Evolutionary conservation across 1,140 invertebrate genomes (phyloP).

Genomic region (Bradynema listronoti): DNA sequence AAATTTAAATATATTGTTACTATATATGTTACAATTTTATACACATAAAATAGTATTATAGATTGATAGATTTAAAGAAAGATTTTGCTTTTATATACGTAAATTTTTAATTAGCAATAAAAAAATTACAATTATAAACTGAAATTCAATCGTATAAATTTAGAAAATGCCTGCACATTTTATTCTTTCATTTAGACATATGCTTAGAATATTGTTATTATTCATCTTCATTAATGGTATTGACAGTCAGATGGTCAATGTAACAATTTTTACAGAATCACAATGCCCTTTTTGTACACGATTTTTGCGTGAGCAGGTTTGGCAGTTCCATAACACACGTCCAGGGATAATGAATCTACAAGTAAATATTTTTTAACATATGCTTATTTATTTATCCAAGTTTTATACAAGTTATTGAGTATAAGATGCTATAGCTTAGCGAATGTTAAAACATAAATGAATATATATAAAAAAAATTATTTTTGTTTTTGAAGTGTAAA

Average conservation of each 20-base stretch:
- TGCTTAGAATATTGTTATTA: too few relatives aligned
- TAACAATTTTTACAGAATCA: conserved; percentile 46
- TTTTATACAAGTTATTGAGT: neutral
- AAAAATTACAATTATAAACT: too few relatives aligned
- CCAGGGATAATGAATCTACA: conserved; percentile 47
- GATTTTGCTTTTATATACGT: too few relatives aligned
- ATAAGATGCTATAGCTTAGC: neutral
- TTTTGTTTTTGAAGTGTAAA: neutral
- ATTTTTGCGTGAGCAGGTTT: conserved; percentile 40
- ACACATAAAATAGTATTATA: too few relatives aligned
- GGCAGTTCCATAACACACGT: conserved; percentile 45
- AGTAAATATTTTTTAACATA: conserved; percentile 18
- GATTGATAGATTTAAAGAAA: too few relatives aligned
- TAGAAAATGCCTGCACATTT: too few relatives aligned
- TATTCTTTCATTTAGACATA: too few relatives aligned
- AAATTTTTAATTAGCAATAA: too few relatives aligned
- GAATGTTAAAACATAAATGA: neutral
- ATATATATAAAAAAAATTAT: neutral
- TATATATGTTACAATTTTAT: too few relatives aligned
- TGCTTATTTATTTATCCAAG: neutral
- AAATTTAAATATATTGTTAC: too few relatives aligned
- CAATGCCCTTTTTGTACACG: conserved; percentile 47
- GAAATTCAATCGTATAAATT: too few relatives aligned
- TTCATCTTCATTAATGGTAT: too few relatives aligned
- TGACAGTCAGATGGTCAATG: conserved; percentile 36